Evolutionary conservation across 2,888 invertebrate genomes (phyloP).

Genomic region (Tuta absoluta): DNA sequence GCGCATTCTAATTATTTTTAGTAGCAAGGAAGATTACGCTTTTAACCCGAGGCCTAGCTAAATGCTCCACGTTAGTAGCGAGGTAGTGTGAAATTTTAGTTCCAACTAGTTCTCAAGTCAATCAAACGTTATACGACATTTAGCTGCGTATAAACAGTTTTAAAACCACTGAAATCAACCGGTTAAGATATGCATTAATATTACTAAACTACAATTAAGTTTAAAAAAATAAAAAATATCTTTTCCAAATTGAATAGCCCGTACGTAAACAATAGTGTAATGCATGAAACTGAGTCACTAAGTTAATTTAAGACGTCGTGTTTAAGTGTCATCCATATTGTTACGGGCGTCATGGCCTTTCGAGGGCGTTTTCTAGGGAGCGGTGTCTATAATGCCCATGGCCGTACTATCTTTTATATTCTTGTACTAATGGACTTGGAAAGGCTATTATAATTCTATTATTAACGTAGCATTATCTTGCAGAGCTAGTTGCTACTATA

Average conservation of each 20-base stretch:
- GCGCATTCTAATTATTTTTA: not conserved
- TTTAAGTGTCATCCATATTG: constrained; percentile 9
- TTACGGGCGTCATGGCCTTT: not conserved
- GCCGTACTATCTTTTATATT: not conserved
- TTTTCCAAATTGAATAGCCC: not conserved
- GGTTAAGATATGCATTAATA: too few species aligned
- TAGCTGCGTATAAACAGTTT: too few species aligned
- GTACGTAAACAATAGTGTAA: not conserved
- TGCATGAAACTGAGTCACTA: constrained; percentile 17
- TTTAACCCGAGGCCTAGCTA: not conserved
- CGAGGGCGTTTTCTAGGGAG: constrained; percentile 1
- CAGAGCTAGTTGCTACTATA: not conserved
- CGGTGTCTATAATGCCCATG: not conserved
- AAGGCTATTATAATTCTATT: not conserved
- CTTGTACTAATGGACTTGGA: not conserved
- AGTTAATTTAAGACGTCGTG: constrained; percentile 18
- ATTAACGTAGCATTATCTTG: not conserved
- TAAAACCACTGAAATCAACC: too few species aligned
- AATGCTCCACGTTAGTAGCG: too few species aligned
- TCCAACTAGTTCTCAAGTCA: too few species aligned
- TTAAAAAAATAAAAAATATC: not conserved
- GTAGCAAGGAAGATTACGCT: not conserved
- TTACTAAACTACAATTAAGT: too few species aligned
- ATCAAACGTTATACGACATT: too few species aligned
- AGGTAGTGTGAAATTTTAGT: too few species aligned